These are phyloP conservation scores for Hippopotamyrus pictus DNA, from an alignment of 2,797 vertebrate species.

Conservation along the genomic window DNA sequence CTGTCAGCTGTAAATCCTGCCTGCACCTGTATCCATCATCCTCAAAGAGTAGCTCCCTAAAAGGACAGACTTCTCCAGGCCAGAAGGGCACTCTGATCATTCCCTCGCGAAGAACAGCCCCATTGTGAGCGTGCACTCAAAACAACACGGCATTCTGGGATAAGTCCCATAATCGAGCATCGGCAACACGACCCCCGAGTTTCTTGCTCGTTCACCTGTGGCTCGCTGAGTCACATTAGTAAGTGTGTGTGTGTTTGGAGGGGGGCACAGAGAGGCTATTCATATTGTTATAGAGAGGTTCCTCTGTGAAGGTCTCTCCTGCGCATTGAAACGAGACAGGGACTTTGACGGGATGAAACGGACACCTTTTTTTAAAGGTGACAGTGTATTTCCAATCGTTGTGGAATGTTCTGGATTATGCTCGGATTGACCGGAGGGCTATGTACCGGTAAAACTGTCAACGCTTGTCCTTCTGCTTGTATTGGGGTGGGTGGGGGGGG, in stretches of 20 bases:
- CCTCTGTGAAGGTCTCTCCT: not conserved
- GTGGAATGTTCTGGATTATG: not conserved
- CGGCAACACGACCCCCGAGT: conserved; percentile 32
- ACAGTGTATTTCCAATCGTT: not conserved
- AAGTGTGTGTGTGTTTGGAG: not conserved
- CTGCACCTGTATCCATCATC: not conserved
- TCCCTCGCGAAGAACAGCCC: not conserved
- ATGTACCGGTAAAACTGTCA: not conserved
- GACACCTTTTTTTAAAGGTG: conserved; percentile 6
- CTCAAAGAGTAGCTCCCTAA: not conserved
- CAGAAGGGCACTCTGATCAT: not conserved
- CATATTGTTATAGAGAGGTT: not conserved
- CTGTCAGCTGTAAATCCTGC: not conserved
- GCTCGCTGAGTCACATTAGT: conserved; percentile 11
- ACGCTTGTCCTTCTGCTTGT: not conserved
- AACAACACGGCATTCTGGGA: conserved; percentile 36
- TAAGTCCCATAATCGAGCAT: conserved; percentile 46
- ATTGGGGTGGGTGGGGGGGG: not conserved
- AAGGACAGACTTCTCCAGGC: not conserved
- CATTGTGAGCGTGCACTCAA: conserved; percentile 33
- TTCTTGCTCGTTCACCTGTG: conserved; percentile 24
- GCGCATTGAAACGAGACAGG: not conserved
- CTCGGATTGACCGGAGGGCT: not conserved
- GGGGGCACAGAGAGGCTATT: not conserved
- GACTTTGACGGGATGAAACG: not conserved